Conservation (phyloP, 1,140 invertebrate genomes). For the Drosophila sturtevanti region DNA sequence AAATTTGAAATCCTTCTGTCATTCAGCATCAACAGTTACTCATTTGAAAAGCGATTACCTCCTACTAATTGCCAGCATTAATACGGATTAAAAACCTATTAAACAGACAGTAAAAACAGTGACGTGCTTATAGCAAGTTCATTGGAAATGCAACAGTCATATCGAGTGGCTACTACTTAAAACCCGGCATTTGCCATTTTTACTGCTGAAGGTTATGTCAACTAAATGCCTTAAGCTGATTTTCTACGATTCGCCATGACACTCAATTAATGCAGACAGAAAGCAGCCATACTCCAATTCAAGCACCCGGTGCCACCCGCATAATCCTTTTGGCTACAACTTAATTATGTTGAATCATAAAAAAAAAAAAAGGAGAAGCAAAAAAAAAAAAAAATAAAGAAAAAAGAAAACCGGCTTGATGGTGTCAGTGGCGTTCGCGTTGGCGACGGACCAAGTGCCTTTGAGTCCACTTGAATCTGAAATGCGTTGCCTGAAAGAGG, state of each 20-base stretch:
- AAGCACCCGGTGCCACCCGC: neutral
- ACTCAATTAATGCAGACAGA: conserved; percentile 58
- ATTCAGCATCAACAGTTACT: neutral
- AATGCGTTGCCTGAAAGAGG: conserved; percentile 24
- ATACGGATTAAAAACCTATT: conserved; percentile 57
- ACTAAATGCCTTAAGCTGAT: conserved; percentile 59
- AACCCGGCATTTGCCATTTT: conserved; percentile 3
- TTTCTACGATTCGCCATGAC: conserved; percentile 58
- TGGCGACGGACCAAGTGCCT: conserved; percentile 36
- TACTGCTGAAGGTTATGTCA: conserved; percentile 39
- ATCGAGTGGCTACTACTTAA: conserved; percentile 8
- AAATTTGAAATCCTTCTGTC: neutral
- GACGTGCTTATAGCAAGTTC: neutral
- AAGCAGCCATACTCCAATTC: neutral
- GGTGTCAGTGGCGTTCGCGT: conserved; percentile 8
- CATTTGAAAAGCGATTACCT: conserved; percentile 10
- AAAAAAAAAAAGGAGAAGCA: neutral
- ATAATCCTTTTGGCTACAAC: conserved; percentile 52
- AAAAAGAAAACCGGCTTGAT: neutral
- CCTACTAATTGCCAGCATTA: conserved; percentile 46
- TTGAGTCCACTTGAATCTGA: conserved; percentile 39
- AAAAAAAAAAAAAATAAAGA: too few species aligned
- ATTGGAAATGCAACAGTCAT: conserved; percentile 22
- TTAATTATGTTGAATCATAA: conserved; percentile 58
- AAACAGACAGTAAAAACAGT: conserved; percentile 22